These are phyloP conservation scores for Marcusenius ussheri DNA, from an alignment of 2,113 vertebrate species.

Conservation along the genomic window DNA sequence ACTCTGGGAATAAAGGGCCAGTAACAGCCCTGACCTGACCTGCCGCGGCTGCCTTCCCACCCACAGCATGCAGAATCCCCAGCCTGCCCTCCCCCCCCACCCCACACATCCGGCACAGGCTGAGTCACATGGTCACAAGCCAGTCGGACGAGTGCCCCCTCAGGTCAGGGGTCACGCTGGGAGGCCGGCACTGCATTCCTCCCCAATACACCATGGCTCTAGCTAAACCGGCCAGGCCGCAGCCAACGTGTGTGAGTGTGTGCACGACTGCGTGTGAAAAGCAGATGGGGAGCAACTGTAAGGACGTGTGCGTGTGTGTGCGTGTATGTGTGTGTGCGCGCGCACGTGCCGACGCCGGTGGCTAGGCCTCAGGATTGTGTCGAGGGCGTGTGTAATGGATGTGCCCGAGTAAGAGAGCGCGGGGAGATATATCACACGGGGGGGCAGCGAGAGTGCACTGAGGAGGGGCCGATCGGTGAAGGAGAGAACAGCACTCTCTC, in stretches of 20 bases:
- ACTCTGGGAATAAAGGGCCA: not conserved
- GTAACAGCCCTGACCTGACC: not conserved
- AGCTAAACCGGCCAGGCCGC: not conserved
- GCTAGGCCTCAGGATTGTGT: conserved; percentile 72
- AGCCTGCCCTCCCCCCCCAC: not conserved
- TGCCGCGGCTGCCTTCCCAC: not conserved
- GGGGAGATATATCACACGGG: conserved; percentile 91
- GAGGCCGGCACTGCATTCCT: not conserved
- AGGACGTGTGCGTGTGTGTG: not conserved
- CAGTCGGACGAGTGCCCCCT: not conserved
- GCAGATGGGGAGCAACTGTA: conserved; percentile 14
- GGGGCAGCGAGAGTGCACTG: conserved; percentile 39
- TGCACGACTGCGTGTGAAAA: conserved; percentile 18
- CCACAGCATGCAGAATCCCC: not conserved
- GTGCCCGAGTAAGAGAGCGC: conserved; percentile 84
- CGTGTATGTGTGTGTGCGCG: conserved; percentile 20
- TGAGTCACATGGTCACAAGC: not conserved
- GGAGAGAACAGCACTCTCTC: conserved; percentile 76
- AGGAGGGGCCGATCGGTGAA: conserved; percentile 65
- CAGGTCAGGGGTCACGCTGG: not conserved
- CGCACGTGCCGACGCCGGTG: conserved; percentile 53
- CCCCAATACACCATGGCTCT: not conserved
- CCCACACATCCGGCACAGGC: not conserved
- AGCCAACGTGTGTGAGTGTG: not conserved
- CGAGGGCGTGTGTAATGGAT: conserved; percentile 85